A percentile compares a stretch with the other conserved stretches of the same genome.
These are phyloP conservation scores for Pelodytes ibericus DNA, from an alignment of 2,797 vertebrate genomes.

Conservation along the genomic window DNA sequence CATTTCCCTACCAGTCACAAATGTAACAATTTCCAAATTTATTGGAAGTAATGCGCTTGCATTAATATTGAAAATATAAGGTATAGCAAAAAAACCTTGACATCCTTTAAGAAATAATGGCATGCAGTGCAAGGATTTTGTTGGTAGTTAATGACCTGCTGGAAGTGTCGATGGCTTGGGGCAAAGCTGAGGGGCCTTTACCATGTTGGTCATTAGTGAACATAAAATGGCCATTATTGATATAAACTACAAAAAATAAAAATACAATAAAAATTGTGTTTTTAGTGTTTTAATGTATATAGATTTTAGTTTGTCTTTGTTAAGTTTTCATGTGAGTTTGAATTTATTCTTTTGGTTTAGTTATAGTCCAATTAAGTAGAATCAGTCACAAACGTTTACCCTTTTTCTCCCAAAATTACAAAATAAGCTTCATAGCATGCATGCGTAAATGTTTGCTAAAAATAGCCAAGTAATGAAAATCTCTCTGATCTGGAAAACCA, in stretches of 20 bases:
- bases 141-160: constrained; percentile 68
- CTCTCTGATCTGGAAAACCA: not conserved
- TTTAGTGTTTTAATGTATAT: constrained; percentile 30
- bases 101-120: constrained; percentile 66
- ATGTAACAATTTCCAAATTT: constrained; percentile 15
- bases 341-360: not conserved
- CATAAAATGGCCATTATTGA: constrained; percentile 48
- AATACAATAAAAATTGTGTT: too few species aligned
- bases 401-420: not conserved
- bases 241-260: constrained; percentile 45
- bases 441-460: not conserved
- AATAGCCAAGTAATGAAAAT: not conserved
- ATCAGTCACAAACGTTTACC: not conserved
- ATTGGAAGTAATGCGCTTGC: constrained; percentile 23
- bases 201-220: constrained; percentile 69
- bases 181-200: constrained; percentile 69
- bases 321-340: not conserved
- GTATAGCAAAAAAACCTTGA: constrained; percentile 39
- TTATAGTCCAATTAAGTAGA: not conserved
- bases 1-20: constrained; percentile 1
- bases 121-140: constrained; percentile 66
- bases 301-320: constrained; percentile 4
- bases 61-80: constrained; percentile 34
- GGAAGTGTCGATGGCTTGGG: constrained; percentile 63
- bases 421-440: not conserved